Conservation (phyloP, 2,888 invertebrate species). For the Dichetophora obliterata region DNA sequence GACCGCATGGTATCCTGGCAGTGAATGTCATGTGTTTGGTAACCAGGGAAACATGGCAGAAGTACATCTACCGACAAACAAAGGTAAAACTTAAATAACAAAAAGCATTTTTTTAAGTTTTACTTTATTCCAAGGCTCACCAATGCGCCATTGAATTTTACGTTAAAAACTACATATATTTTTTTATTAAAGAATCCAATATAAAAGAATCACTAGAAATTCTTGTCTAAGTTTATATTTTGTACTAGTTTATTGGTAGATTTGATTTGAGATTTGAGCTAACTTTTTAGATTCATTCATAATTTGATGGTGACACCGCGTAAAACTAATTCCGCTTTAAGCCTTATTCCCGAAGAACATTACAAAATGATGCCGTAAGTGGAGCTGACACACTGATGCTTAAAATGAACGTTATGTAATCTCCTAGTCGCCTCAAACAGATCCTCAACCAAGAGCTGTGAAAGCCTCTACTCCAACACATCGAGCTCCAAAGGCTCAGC, state of each 20-base stretch:
- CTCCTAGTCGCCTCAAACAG: constrained; percentile 47
- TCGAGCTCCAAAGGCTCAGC: constrained; percentile 67
- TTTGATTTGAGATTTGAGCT: too few species aligned
- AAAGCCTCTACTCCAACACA: constrained; percentile 67
- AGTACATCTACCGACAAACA: constrained; percentile 34
- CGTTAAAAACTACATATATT: neutral
- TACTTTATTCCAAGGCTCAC: neutral
- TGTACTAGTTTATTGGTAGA: neutral
- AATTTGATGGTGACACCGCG: constrained; percentile 58
- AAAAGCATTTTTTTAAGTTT: neutral
- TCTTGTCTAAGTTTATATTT: neutral
- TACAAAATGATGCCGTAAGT: constrained; percentile 67
- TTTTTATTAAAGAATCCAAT: neutral
- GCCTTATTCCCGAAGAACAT: constrained; percentile 72
- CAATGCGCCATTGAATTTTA: constrained; percentile 21
- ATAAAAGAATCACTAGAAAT: neutral
- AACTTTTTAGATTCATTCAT: neutral
- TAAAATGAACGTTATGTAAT: neutral
- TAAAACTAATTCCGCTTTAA: constrained; percentile 71
- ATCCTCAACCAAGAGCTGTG: constrained; percentile 68
- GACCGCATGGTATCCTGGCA: constrained; percentile 4
- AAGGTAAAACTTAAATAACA: neutral
- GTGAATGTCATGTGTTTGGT: constrained; percentile 25
- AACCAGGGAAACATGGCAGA: constrained; percentile 37
- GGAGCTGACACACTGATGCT: neutral